Conservation (phyloP, 35 echinoderm and acorn worm species). For the Anneissia japonica region DNA sequence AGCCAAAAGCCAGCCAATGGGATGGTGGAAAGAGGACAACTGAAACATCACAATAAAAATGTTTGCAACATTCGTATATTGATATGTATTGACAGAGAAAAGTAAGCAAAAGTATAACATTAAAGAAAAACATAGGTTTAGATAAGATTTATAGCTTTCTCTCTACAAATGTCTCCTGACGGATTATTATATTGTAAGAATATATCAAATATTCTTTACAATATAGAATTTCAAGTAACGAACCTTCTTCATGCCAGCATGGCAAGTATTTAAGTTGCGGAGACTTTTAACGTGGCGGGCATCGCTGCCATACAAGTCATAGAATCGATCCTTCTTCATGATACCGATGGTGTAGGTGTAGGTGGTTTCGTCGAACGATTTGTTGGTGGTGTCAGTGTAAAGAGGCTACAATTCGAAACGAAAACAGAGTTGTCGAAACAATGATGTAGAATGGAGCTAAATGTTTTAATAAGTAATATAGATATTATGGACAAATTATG, state of each 20-base stretch:
- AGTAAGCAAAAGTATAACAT: too few relatives aligned
- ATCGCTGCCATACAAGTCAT: conserved; percentile 31
- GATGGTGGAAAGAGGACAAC: conserved; percentile 76
- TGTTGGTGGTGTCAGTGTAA: conserved; percentile 18
- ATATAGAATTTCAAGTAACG: background rate
- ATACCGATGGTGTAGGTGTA: conserved; percentile 78
- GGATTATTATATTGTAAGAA: too few relatives aligned
- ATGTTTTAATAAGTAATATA: too few relatives aligned
- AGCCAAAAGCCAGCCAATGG: conserved; percentile 77
- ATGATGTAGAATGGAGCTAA: too few relatives aligned
- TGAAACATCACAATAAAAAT: conserved; percentile 19
- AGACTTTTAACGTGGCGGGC: conserved; percentile 38
- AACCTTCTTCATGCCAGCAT: conserved; percentile 75
- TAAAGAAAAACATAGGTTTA: too few relatives aligned
- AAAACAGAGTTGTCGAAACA: background rate
- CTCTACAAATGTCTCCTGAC: too few relatives aligned
- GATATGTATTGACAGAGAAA: too few relatives aligned
- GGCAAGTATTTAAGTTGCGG: conserved; percentile 70
- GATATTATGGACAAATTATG: too few relatives aligned
- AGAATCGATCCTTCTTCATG: conserved; percentile 48
- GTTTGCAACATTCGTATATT: too few relatives aligned
- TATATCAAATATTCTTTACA: too few relatives aligned
- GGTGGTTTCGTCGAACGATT: background rate
- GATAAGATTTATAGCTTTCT: too few relatives aligned
- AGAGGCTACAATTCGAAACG: conserved; percentile 12